These are phyloP conservation scores for Cyphomyrmex costatus DNA, from an alignment of 1,140 invertebrate species.

Conservation along the genomic window DNA sequence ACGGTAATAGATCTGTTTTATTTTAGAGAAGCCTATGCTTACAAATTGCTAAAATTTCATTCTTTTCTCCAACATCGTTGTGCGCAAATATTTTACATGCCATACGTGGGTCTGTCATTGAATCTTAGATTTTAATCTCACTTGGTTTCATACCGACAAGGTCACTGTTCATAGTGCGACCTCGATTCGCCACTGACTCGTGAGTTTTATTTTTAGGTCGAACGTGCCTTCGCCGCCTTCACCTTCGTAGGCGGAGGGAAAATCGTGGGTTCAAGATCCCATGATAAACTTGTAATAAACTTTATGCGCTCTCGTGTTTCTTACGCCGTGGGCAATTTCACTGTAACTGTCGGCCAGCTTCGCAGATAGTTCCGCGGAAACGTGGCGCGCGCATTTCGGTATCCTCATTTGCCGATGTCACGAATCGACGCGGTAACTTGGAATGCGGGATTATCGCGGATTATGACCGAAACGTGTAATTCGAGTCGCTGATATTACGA, in stretches of 20 bases:
- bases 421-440: conserved; percentile 36
- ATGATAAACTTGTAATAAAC: conserved; percentile 66
- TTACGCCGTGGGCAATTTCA: conserved; percentile 33
- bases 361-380: conserved; percentile 25
- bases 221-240: conserved; percentile 49
- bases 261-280: conserved; percentile 57
- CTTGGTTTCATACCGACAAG: conserved; percentile 64
- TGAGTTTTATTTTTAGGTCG: conserved; percentile 65
- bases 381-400: neutral
- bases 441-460: conserved; percentile 7
- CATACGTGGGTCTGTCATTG: conserved; percentile 1
- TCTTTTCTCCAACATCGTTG: too few relatives aligned
- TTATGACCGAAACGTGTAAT: conserved; percentile 41
- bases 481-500: conserved; percentile 5
- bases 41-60: conserved; percentile 25
- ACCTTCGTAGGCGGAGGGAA: conserved; percentile 48
- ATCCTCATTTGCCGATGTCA: conserved; percentile 31
- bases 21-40: neutral
- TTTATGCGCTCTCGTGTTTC: conserved; percentile 58
- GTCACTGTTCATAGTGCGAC: conserved; percentile 45
- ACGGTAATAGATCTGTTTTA: neutral
- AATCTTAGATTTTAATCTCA: conserved; percentile 69
- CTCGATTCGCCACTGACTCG: conserved; percentile 58
- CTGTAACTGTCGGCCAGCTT: conserved; percentile 27
- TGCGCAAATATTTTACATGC: conserved; percentile 22